These are phyloP conservation scores for Pinctada fucata DNA, from an alignment of 2,888 invertebrate genomes.

Conservation along the genomic window DNA sequence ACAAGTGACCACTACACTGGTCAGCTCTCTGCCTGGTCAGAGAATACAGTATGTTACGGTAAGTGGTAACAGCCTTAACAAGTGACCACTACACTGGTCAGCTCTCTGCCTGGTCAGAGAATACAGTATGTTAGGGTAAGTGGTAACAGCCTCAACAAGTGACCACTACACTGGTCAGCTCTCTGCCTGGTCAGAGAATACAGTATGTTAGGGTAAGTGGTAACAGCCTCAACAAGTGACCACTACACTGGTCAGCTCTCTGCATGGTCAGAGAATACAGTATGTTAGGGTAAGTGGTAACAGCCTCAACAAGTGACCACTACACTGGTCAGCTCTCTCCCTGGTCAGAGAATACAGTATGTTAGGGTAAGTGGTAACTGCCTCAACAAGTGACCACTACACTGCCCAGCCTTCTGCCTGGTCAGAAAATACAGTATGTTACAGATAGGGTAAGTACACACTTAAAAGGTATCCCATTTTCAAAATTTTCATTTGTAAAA, in stretches of 20 bases:
- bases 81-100: slow-evolving; percentile 45
- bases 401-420: slow-evolving; percentile 45
- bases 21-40: slow-evolving; percentile 46
- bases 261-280: too few species aligned
- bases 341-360: too few species aligned
- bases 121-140: slow-evolving; percentile 66
- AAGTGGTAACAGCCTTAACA: slow-evolving; percentile 50
- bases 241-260: too few species aligned
- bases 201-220: slow-evolving; percentile 63
- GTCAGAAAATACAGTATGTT: slow-evolving; percentile 62
- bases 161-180: slow-evolving; percentile 43
- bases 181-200: slow-evolving; percentile 53
- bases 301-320: too few species aligned
- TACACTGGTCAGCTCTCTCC: too few species aligned
- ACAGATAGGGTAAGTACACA: slow-evolving; percentile 49
- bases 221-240: too few species aligned
- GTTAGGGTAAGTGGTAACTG: slow-evolving; percentile 27
- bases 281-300: too few species aligned
- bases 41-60: slow-evolving; percentile 65
- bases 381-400: slow-evolving; percentile 50
- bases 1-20: slow-evolving; percentile 46
- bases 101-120: slow-evolving; percentile 50
- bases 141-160: slow-evolving; percentile 49
- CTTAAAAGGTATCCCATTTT: too few species aligned
- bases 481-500: too few species aligned